Evolutionary conservation across 2,113 vertebrate species (phyloP), one percentile per base, ranked within the genome.

Genomic region (Spilogale gracilis): DNA sequence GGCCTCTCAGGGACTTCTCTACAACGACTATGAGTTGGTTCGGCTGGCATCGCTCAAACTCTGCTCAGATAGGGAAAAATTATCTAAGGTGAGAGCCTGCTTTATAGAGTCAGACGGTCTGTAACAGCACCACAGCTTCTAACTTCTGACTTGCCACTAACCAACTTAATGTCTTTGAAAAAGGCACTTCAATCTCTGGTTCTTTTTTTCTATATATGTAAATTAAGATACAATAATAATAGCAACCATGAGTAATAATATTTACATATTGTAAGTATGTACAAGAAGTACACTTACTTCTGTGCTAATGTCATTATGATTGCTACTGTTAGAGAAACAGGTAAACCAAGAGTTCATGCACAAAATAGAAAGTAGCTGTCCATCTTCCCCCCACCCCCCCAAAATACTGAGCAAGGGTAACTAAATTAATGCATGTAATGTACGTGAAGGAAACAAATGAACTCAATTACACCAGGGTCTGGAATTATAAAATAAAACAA

Each of bases 141-240:
- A 48, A 74, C 27, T 61, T 25, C 27, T 17, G 43, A 43, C 38
- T 78, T 6, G 9, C 7, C n/a, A 67, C 7, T 58, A 17, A 38
- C 27, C 58, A 67, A 45, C 11, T 78, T 69, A 50, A 79, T 43
- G 63, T 43, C 56, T 90, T 92, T 83, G 43, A 38, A 67, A 96
- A 74, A 94, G n/a, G 58, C 50, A 86, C 30, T 60, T 73, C 20
- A 10, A 30, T 79, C 27, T 91, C 21, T 60, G 52, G n/a, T 43
- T 23, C 11, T 27, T 88, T 85, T n/a, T 76, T 17, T 30, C 61
- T 78, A 45, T 16, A 11, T 76, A 3, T 48, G 1, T 79, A 84
- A 69, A 80, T 63, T n/a, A 13, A 54, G 56, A 56, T 82, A 69
- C 32, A 81, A 9, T 43, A 96, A 82, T 5, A 78, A 11, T 5